Percentiles rank a stretch among this genome's conserved stretches.
Conservation (phyloP, 2,888 invertebrate species). For the Anthoptus insignis region DNA sequence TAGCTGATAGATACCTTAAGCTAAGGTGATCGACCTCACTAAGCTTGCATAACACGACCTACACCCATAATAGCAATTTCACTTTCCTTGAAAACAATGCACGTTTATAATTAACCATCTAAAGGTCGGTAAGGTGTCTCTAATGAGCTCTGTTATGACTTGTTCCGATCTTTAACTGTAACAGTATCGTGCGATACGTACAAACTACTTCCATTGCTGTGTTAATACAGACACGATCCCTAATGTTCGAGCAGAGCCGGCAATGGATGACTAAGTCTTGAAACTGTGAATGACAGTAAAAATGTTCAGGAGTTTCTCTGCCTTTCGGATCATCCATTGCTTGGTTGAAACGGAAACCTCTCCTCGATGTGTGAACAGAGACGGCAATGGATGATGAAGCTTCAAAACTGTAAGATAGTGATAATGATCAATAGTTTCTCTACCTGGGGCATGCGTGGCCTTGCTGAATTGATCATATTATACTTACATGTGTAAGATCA, state of each 20-base stretch:
- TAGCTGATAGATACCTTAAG: constrained; percentile 20
- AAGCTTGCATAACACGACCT: constrained; percentile 35
- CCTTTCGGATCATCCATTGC: too few species aligned
- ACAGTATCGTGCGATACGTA: constrained; percentile 20
- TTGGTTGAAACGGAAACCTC: background rate
- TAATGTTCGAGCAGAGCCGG: background rate
- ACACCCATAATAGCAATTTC: constrained; percentile 57
- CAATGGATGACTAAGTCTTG: constrained; percentile 12
- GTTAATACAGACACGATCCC: background rate
- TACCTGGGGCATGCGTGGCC: constrained; percentile 51
- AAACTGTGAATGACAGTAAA: constrained; percentile 15
- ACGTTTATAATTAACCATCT: constrained; percentile 47
- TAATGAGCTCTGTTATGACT: constrained; percentile 49
- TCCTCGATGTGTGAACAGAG: background rate
- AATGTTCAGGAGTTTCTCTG: too few species aligned
- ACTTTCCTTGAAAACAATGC: constrained; percentile 63
- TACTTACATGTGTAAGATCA: constrained; percentile 37
- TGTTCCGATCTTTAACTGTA: constrained; percentile 30
- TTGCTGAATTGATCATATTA: constrained; percentile 38
- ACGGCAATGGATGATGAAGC: constrained; percentile 14
- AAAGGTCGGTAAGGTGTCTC: constrained; percentile 53
- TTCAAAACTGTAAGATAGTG: constrained; percentile 12
- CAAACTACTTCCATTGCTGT: constrained; percentile 19
- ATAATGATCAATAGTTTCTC: constrained; percentile 51
- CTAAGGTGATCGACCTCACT: constrained; percentile 28